Evolutionary conservation across 2,797 vertebrate species (phyloP).

Genomic region (Manis javanica): DNA sequence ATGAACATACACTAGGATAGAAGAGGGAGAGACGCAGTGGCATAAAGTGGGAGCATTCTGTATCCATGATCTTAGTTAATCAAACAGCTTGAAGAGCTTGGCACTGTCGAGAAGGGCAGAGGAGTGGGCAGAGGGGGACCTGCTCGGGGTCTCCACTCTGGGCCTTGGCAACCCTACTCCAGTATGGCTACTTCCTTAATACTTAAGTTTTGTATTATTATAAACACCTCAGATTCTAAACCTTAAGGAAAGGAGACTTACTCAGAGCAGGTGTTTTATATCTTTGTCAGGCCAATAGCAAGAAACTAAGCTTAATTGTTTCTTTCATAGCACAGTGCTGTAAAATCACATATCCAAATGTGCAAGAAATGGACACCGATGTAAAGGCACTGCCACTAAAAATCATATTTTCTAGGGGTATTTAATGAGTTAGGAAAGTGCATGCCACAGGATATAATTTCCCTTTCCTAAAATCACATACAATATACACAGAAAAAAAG

Average conservation of each 20-base stretch:
- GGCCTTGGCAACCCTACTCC: background rate
- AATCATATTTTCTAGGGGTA: background rate
- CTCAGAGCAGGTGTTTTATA: background rate
- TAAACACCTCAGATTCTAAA: constrained; percentile 14
- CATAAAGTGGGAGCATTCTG: background rate
- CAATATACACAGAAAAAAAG: background rate
- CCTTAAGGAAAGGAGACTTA: background rate
- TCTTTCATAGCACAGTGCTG: background rate
- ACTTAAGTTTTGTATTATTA: background rate
- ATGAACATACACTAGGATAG: background rate
- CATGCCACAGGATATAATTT: background rate
- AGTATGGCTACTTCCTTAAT: background rate
- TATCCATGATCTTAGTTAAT: background rate
- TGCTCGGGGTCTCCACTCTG: background rate
- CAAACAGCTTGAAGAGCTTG: background rate
- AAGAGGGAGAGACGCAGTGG: background rate
- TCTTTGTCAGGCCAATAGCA: background rate
- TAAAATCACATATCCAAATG: background rate
- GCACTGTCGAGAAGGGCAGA: background rate
- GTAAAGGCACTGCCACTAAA: background rate
- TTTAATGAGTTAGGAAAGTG: constrained; percentile 13
- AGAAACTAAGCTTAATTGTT: constrained; percentile 23
- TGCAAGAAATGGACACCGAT: background rate
- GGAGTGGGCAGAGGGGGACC: background rate
- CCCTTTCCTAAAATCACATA: constrained; percentile 32